Evolutionary conservation across 1,140 invertebrate genomes (phyloP).

Genomic region (Pantala flavescens): DNA sequence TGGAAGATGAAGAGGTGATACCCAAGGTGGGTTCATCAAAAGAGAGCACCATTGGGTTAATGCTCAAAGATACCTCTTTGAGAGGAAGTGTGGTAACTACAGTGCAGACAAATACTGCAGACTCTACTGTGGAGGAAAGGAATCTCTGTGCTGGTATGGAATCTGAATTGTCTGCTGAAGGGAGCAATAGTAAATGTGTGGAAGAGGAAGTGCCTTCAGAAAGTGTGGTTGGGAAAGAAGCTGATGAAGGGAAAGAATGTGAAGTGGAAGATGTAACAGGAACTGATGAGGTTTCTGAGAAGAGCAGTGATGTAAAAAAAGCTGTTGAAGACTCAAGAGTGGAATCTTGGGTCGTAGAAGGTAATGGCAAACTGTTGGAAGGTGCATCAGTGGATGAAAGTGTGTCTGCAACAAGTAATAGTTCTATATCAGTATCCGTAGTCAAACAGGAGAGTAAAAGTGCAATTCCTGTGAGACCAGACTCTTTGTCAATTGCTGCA

Average conservation of each 20-base stretch:
- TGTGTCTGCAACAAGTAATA: too few species aligned
- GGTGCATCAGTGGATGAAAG: background rate
- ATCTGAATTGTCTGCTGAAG: too few species aligned
- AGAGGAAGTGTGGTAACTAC: too few species aligned
- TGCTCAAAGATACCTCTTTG: too few species aligned
- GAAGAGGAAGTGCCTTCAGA: too few species aligned
- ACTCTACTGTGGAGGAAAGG: too few species aligned
- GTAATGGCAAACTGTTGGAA: background rate
- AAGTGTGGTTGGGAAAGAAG: too few species aligned
- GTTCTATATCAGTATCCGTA: background rate
- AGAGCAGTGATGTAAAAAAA: background rate
- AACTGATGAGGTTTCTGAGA: background rate
- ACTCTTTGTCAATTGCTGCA: background rate
- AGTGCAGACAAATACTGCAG: too few species aligned
- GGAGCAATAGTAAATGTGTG: too few species aligned
- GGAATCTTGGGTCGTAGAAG: background rate
- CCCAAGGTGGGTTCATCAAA: background rate
- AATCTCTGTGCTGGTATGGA: too few species aligned
- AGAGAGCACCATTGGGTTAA: background rate
- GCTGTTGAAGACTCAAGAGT: background rate
- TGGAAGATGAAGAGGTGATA: constrained; percentile 19
- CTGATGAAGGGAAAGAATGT: too few species aligned
- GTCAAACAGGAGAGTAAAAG: background rate
- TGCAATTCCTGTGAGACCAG: background rate
- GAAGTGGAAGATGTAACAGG: background rate